Evolutionary conservation across 2,797 vertebrate genomes (phyloP).

Genomic region (Oryzias dopingdopingensis): DNA sequence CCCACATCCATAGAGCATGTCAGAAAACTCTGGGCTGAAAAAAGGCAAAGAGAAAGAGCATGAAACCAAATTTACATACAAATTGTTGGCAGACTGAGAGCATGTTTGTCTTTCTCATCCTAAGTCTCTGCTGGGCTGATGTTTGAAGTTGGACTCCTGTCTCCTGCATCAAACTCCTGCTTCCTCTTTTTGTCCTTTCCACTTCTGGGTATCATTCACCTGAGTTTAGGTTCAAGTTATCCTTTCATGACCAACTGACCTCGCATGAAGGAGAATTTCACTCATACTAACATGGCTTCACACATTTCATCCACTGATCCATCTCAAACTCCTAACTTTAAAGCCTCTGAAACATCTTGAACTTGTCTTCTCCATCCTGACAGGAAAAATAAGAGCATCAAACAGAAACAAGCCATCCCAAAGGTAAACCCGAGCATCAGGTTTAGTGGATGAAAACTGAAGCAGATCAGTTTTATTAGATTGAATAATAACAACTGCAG

Average conservation of each 20-base stretch:
- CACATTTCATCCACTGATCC: slow-evolving; percentile 12
- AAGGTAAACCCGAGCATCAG: slow-evolving; percentile 82
- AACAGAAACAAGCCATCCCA: slow-evolving; percentile 92
- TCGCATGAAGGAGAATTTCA: slow-evolving; percentile 61
- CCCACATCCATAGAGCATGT: slow-evolving; percentile 38
- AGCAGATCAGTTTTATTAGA: neutral
- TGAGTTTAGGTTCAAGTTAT: slow-evolving; percentile 52
- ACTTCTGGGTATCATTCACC: slow-evolving; percentile 27
- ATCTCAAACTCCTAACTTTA: slow-evolving; percentile 2
- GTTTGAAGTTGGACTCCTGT: slow-evolving; percentile 26
- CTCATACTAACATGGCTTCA: slow-evolving; percentile 57
- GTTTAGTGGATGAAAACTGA: neutral
- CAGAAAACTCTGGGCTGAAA: slow-evolving; percentile 5
- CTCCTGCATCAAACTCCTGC: slow-evolving; percentile 21
- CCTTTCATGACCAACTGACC: slow-evolving; percentile 54
- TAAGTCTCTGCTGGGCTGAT: slow-evolving; percentile 39
- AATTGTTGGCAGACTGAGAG: slow-evolving; percentile 12
- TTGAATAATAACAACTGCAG: neutral
- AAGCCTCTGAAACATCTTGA: slow-evolving; percentile 45
- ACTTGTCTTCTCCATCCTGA: slow-evolving; percentile 31
- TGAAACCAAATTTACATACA: neutral
- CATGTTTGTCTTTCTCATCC: slow-evolving; percentile 33
- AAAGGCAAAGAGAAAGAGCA: neutral
- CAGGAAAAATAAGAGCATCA: slow-evolving; percentile 91
- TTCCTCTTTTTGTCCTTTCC: neutral